Conservation (phyloP, 2,797 vertebrate genomes). For the Galaxias olidus region DNA sequence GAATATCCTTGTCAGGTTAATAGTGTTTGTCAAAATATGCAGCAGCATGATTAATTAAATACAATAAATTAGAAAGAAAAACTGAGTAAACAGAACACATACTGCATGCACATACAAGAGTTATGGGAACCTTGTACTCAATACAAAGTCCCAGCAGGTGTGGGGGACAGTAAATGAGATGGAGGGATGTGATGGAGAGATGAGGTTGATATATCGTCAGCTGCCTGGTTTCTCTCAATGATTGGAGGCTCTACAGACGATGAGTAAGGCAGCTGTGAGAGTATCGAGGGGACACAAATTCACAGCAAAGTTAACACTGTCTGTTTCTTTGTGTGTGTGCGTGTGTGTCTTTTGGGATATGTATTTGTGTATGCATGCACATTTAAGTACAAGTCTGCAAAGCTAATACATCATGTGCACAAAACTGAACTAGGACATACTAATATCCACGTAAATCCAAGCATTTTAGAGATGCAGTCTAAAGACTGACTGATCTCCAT, state of each 20-base stretch:
- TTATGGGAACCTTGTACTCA: slow-evolving; percentile 61
- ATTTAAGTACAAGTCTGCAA: too few relatives aligned
- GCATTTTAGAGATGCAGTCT: too few relatives aligned
- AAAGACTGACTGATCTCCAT: too few relatives aligned
- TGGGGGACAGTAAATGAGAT: slow-evolving; percentile 37
- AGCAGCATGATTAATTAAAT: slow-evolving; percentile 63
- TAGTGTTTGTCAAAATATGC: slow-evolving; percentile 44
- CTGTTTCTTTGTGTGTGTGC: slow-evolving; percentile 13
- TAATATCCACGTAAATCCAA: too few relatives aligned
- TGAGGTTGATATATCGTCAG: slow-evolving; percentile 53
- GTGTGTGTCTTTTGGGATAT: neutral
- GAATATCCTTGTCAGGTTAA: slow-evolving; percentile 47
- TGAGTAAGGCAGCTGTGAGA: slow-evolving; percentile 63
- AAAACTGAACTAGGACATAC: too few relatives aligned
- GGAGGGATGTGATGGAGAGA: neutral
- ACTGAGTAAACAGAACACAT: too few relatives aligned
- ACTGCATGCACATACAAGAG: slow-evolving; percentile 62
- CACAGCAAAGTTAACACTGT: slow-evolving; percentile 67
- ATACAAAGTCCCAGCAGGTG: slow-evolving; percentile 46
- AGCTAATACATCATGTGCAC: too few relatives aligned
- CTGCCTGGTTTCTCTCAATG: slow-evolving; percentile 55
- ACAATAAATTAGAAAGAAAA: slow-evolving; percentile 59
- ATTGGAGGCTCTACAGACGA: slow-evolving; percentile 57
- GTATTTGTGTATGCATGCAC: slow-evolving; percentile 4
- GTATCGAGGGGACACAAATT: slow-evolving; percentile 60